A percentile compares a stretch with the other conserved stretches of the same genome.
phyloP scores from a whole-genome alignment of 2,113 vertebrate species.

The Cyprinodon tularosa region DNA sequence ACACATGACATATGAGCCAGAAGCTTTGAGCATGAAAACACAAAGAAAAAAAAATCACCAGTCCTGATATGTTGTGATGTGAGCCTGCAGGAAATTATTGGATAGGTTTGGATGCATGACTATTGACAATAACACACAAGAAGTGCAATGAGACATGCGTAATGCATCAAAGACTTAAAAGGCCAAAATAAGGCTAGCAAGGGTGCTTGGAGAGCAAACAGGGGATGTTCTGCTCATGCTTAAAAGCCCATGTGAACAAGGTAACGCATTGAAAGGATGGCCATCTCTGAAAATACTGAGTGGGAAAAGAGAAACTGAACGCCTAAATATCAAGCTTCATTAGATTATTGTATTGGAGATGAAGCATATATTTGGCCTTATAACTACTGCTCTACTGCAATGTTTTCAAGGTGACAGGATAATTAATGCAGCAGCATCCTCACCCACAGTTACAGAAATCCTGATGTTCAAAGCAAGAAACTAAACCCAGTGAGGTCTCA shows the following conservation, averaged over 20 bases:
- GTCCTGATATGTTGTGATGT: neutral
- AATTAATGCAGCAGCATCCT: neutral
- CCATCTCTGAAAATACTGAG: neutral
- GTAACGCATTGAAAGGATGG: neutral
- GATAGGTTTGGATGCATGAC: neutral
- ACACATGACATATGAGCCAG: neutral
- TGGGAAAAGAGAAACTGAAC: too few species aligned
- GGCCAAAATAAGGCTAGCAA: constrained; percentile 14
- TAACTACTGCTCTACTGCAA: neutral
- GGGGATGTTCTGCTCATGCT: too few species aligned
- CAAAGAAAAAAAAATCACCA: neutral
- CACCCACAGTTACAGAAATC: neutral
- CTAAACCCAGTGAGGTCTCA: neutral
- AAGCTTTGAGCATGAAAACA: neutral
- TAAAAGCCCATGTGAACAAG: neutral
- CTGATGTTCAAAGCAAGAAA: neutral
- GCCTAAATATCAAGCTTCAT: neutral
- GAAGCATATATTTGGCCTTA: neutral
- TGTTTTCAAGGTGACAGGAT: neutral
- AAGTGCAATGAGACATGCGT: constrained; percentile 38
- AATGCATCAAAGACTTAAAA: constrained; percentile 73
- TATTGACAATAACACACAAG: neutral
- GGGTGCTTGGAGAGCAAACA: neutral
- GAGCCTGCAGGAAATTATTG: constrained; percentile 2
- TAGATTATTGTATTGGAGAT: neutral